Conservation (phyloP, 2,113 vertebrate genomes). For the Cricetomys ansorgei region DNA sequence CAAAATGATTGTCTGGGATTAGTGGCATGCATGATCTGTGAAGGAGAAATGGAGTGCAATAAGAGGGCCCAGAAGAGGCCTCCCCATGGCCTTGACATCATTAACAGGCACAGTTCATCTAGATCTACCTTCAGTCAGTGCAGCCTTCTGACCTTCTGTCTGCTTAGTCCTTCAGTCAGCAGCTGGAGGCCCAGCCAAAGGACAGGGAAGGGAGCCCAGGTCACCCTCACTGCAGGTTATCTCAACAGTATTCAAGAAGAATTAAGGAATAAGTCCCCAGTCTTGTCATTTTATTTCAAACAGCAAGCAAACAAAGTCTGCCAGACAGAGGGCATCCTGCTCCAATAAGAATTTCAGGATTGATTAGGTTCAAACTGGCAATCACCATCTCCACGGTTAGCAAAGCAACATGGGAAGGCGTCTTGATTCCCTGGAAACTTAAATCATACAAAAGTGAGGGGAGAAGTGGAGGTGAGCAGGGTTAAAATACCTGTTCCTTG, state of each 20-base stretch:
- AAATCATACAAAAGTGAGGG: conserved; percentile 46
- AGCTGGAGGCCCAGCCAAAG: conserved; percentile 17
- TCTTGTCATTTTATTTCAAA: conserved; percentile 55
- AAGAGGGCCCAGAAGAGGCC: conserved; percentile 19
- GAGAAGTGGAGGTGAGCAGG: background rate
- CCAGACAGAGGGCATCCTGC: conserved; percentile 60
- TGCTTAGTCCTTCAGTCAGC: conserved; percentile 39
- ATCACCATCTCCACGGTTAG: conserved; percentile 56
- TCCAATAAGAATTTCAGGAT: conserved; percentile 64
- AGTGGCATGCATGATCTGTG: conserved; percentile 7
- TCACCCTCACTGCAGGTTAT: background rate
- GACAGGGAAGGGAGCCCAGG: background rate
- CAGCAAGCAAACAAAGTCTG: conserved; percentile 40
- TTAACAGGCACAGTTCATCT: conserved; percentile 2
- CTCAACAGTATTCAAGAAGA: conserved; percentile 24
- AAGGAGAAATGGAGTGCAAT: conserved; percentile 52
- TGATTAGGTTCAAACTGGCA: conserved; percentile 66
- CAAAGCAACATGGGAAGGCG: conserved; percentile 57
- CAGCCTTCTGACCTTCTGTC: conserved; percentile 64
- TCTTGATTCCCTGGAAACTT: conserved; percentile 59
- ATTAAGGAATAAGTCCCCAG: background rate
- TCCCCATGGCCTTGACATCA: conserved; percentile 38
- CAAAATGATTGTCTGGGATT: background rate
- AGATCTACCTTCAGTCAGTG: conserved; percentile 27
- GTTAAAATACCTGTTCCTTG: background rate